These are phyloP conservation scores for Sepioteuthis lessoniana DNA, from an alignment of 2,888 invertebrate genomes.

Conservation along the genomic window DNA sequence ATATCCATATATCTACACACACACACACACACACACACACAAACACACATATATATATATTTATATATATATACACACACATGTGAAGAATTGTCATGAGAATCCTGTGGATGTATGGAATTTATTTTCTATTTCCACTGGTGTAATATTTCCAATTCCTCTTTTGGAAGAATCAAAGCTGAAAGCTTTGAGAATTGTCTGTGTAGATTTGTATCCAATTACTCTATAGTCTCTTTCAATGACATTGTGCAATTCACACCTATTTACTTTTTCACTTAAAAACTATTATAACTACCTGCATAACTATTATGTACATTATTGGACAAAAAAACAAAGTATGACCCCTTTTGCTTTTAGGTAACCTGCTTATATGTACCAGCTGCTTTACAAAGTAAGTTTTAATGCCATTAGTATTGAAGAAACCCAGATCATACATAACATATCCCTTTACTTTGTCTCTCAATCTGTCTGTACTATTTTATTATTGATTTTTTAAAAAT, in stretches of 20 bases:
- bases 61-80: not conserved
- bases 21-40: too few relatives aligned
- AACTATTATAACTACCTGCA: not conserved
- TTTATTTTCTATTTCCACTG: not conserved
- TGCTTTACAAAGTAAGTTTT: too few relatives aligned
- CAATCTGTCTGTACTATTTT: too few relatives aligned
- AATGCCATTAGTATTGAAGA: too few relatives aligned
- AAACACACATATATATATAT: too few relatives aligned
- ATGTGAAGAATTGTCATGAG: not conserved
- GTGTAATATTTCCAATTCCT: not conserved
- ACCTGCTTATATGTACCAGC: too few relatives aligned
- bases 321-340: too few relatives aligned
- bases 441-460: too few relatives aligned
- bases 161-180: not conserved
- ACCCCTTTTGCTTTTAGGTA: too few relatives aligned
- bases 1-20: too few relatives aligned
- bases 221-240: not conserved
- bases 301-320: not conserved
- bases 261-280: not conserved
- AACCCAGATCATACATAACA: too few relatives aligned
- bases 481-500: too few relatives aligned
- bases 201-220: not conserved
- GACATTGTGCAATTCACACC: not conserved
- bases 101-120: not conserved
- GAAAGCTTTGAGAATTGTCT: not conserved